Evolutionary conservation across 2,113 vertebrate species (phyloP), one percentile per base, ranked within the genome.

Genomic region (Chrysochloris asiatica): DNA sequence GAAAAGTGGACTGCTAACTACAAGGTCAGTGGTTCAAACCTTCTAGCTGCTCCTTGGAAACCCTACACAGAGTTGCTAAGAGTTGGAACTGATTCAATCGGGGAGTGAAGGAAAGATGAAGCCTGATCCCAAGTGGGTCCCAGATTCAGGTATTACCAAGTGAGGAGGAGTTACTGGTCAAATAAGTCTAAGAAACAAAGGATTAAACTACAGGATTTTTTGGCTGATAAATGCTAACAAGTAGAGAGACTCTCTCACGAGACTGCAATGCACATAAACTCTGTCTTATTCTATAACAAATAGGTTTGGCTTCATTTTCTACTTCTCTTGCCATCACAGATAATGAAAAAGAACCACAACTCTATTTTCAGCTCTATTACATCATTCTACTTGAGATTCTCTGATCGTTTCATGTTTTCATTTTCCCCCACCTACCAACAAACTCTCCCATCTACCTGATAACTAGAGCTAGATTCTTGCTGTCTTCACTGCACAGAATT

Each of bases 151-250:
- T 38, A 61, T 69, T 80, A 89, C 89, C 28, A 84, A 81, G 24
- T 19, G 75, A 24, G 38, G 24, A 69, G 41, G 41, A 33, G 33
- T 69, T 73, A 38, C 11, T 43, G 56, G 63, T 82, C 67, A 69
- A 81, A 6, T 8, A 86, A 79, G 26, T 75, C 54, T 90, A n/a
- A 86, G 59, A 87, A 93, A 89, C 22, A 86, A 56, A 86, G 78
- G 43, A 41, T 76, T 88, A 79, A 86, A 75, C 13, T 50, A 78
- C 1, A 82, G 63, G 48, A 16, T 41, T 71, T 63, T 19, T 24
- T 30, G 28, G n/a, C n/a, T 43, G 67, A 38, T 69, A 38, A 69
- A 22, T 67, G 47, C 61, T 93, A 79, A 73, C 72, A 59, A 83
- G 81, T 14, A 56, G 17, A 14, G 36, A 71, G 86, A 82, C 4